Percentiles rank a stretch among this genome's conserved stretches.
These are phyloP conservation scores for Pyrocephalus nanus DNA, from an alignment of 2,797 vertebrate species.

Conservation along the genomic window DNA sequence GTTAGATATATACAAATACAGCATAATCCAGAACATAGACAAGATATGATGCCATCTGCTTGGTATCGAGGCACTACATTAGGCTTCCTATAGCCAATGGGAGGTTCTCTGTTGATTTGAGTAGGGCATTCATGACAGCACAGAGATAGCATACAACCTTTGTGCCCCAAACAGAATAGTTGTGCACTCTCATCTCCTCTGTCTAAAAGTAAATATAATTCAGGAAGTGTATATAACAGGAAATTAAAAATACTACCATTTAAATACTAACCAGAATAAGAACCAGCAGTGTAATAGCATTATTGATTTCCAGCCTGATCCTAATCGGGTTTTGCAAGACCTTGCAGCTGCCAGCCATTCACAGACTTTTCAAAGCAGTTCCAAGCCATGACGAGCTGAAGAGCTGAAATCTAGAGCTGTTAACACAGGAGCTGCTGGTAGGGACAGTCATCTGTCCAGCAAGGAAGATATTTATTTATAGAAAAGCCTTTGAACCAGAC, in stretches of 20 bases:
- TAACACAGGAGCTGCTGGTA: constrained; percentile 56
- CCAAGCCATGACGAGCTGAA: neutral
- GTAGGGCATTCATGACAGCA: neutral
- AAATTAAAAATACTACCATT: neutral
- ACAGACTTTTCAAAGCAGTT: constrained; percentile 43
- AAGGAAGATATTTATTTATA: constrained; percentile 78
- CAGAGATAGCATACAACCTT: neutral
- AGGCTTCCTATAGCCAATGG: neutral
- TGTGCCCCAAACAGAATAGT: neutral
- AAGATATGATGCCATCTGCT: neutral
- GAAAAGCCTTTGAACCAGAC: constrained; percentile 72
- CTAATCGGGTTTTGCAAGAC: constrained; percentile 48
- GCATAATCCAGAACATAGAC: neutral
- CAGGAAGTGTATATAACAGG: neutral
- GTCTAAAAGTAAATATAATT: neutral
- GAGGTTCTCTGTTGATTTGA: neutral
- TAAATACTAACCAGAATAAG: neutral
- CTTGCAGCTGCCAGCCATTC: constrained; percentile 29
- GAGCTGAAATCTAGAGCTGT: constrained; percentile 43
- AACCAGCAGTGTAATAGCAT: neutral
- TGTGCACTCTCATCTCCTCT: neutral
- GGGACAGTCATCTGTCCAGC: constrained; percentile 55
- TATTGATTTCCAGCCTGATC: constrained; percentile 21
- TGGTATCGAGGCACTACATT: neutral
- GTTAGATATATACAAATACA: neutral